Percentiles rank a stretch among this genome's conserved stretches.
Evolutionary conservation across 2,113 vertebrate genomes (phyloP).

Genomic region (Scolopax mira): DNA sequence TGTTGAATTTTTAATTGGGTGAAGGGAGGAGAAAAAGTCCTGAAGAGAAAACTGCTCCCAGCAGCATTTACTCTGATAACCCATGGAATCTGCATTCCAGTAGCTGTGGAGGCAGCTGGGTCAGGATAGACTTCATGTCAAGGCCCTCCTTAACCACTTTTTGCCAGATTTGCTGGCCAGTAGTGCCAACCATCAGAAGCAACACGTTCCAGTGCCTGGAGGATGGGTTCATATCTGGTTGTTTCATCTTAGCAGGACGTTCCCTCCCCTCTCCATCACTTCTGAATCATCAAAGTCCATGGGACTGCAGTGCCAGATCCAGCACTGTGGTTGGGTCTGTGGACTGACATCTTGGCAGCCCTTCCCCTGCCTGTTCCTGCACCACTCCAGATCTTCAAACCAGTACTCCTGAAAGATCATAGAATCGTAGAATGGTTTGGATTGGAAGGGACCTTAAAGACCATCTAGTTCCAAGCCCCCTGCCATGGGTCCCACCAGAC

Average conservation of each 20-base stretch:
- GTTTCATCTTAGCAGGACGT: not conserved
- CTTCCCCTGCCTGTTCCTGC: not conserved
- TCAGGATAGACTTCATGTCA: not conserved
- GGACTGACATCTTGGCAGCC: not conserved
- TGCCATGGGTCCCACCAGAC: too few species aligned
- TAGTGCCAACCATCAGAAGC: not conserved
- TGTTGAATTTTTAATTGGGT: not conserved
- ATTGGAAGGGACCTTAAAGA: too few species aligned
- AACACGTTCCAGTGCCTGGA: accelerated
- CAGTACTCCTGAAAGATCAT: not conserved
- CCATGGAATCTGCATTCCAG: not conserved
- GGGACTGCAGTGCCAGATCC: not conserved
- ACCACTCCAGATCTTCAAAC: not conserved
- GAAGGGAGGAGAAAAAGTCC: not conserved
- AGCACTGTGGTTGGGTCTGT: accelerated
- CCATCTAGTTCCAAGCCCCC: too few species aligned
- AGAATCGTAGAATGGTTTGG: too few species aligned
- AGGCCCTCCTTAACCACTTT: not conserved
- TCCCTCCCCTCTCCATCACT: not conserved
- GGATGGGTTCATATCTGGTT: not conserved
- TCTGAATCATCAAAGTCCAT: not conserved
- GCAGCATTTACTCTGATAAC: not conserved
- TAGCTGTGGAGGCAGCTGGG: not conserved
- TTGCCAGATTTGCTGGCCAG: not conserved
- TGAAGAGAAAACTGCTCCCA: not conserved